These are phyloP conservation scores for Takifugu ocellatus DNA, from an alignment of 2,797 vertebrate species.

Conservation along the genomic window DNA sequence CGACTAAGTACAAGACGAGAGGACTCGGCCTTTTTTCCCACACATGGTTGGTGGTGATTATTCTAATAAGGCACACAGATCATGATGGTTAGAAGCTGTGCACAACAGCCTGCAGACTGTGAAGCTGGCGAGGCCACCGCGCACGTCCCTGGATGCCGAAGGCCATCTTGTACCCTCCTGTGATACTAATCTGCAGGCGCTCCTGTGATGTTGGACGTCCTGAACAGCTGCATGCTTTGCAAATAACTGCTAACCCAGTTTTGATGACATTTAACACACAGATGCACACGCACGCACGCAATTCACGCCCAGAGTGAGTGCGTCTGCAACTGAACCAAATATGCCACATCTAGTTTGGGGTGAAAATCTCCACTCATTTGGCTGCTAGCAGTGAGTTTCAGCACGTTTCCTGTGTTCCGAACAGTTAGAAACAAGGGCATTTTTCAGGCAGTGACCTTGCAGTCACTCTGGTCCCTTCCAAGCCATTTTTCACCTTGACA, in stretches of 20 bases:
- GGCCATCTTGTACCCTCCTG: constrained; percentile 26
- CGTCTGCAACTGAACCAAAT: constrained; percentile 57
- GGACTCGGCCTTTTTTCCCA: not conserved
- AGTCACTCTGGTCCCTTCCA: constrained; percentile 40
- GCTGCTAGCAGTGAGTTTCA: constrained; percentile 27
- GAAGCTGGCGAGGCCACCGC: constrained; percentile 17
- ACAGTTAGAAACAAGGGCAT: constrained; percentile 26
- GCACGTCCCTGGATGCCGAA: constrained; percentile 19
- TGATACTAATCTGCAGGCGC: constrained; percentile 14
- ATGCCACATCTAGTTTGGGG: constrained; percentile 61
- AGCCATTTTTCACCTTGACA: constrained; percentile 53
- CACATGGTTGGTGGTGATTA: constrained; percentile 11
- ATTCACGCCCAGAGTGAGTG: constrained; percentile 42
- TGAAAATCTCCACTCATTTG: constrained; percentile 37
- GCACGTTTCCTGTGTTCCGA: constrained; percentile 22
- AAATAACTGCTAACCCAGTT: constrained; percentile 58
- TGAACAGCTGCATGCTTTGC: constrained; percentile 40
- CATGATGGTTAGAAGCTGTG: constrained; percentile 5
- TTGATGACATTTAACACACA: constrained; percentile 48
- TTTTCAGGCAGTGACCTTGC: constrained; percentile 48
- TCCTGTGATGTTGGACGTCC: constrained; percentile 24
- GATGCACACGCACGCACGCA: not conserved
- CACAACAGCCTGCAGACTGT: constrained; percentile 11
- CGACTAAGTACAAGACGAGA: constrained; percentile 1
- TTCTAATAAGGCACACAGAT: constrained; percentile 2